Percentiles rank a stretch among this genome's conserved stretches.
Conservation (phyloP, 1,140 invertebrate genomes). For the Papilio helenus region DNA sequence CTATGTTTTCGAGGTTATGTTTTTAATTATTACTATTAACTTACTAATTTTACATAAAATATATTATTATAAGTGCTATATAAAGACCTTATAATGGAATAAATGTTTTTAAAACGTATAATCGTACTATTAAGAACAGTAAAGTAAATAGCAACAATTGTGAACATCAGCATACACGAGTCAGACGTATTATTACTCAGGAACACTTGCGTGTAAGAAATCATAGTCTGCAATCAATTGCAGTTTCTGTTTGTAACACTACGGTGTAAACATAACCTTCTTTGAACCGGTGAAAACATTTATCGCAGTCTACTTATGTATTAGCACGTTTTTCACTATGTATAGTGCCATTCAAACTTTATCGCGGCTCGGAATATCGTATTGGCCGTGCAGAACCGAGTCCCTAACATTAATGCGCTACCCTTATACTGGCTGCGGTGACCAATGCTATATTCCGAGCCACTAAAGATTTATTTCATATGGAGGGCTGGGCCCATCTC, state of each 20-base stretch:
- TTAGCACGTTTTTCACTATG: slow-evolving; percentile 7
- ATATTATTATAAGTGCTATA: no score
- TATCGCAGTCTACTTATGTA: neutral
- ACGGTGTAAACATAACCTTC: slow-evolving; percentile 34
- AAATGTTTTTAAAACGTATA: no score
- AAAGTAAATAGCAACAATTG: neutral
- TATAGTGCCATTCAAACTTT: neutral
- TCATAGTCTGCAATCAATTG: slow-evolving; percentile 33
- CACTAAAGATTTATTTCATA: no score
- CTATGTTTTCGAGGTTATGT: no score
- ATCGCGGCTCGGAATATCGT: neutral
- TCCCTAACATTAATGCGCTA: no score
- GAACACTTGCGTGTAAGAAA: slow-evolving; percentile 29
- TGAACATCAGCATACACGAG: neutral
- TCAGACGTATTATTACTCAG: slow-evolving; percentile 16
- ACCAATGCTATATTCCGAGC: no score
- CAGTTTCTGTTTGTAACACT: slow-evolving; percentile 19
- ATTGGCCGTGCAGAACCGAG: neutral
- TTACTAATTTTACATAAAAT: no score
- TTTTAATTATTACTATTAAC: no score
- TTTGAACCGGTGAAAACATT: slow-evolving; percentile 4
- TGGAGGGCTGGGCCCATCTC: no score
- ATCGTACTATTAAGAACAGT: neutral
- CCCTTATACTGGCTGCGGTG: no score
- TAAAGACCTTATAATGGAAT: no score